Base-by-base conservation (phyloP, 1,140 invertebrate species). In the Druon quercuslanigerum region DNA sequence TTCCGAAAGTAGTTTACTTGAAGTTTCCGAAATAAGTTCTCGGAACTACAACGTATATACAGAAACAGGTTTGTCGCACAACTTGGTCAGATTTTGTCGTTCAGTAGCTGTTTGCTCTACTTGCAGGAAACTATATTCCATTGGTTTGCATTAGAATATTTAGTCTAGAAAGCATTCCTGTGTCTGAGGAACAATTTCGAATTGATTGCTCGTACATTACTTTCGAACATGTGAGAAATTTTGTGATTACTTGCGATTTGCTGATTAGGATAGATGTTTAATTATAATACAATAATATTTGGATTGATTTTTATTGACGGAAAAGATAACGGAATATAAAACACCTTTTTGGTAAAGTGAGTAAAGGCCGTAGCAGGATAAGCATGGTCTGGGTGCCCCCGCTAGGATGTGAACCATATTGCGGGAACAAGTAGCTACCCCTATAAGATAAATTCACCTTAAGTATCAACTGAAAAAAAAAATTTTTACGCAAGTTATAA, bases 1-100 rank as follows among this genome's bases (percentile, higher is more conserved):
- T 57, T 57, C 56, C 20, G 25, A 66, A 66, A 66, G 57, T 66
- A 66, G 57, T 66, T 66, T 40, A 66, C 33, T 66, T 14, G 5
- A 66, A 66, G 20, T 66, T 66, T 11, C 13, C 13, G 57, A 66
- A 66, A 66, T 66, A 66, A 66, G 33, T 66, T 66, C 13, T 2
- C 33, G 5, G 20, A 40, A 66, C 57, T 40, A 66, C 25, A 25
- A 20, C 20, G 1, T 66, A 19, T 40, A 13, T 66, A 14, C 40
- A 66, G 57, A 33, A 66, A 66, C 16, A 40, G 25, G 20, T 66
- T 66, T 66, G 57, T 16, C 57, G 25, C 11, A 66, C 13, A 66
- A 33, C 57, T 66, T 16, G 57, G 57, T 66, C 57, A 66, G 57
- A 66, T 66, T 66, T 66, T 66, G 20, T 40, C 14, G 3, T 66